phyloP scores from a whole-genome alignment of 2,888 invertebrate genomes.

The Steromphala cineraria region DNA sequence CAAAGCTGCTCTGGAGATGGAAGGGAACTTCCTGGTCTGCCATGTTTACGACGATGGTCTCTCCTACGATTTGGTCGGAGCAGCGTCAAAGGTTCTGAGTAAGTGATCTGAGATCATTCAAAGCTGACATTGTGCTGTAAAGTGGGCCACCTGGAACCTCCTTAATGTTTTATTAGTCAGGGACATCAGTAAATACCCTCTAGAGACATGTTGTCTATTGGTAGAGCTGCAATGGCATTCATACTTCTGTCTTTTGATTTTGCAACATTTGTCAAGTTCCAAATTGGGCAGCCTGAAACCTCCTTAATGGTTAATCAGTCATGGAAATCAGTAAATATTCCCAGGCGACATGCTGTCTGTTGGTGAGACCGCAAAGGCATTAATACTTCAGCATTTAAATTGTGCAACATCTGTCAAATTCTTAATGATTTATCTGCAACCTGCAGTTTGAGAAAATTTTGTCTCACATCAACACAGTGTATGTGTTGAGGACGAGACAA shows the following conservation, averaged over 20 bases:
- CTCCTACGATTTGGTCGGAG: slow-evolving; percentile 93
- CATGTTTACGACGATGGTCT: slow-evolving; percentile 97
- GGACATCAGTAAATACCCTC: too few species aligned
- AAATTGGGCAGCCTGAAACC: too few species aligned
- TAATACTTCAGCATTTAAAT: neutral
- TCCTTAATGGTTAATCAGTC: too few species aligned
- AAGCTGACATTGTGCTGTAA: neutral
- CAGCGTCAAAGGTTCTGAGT: slow-evolving; percentile 94
- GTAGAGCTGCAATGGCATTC: too few species aligned
- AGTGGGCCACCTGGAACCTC: neutral
- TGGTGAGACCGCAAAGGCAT: slow-evolving; percentile 25
- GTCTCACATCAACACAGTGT: slow-evolving; percentile 69
- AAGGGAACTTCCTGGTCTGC: slow-evolving; percentile 94
- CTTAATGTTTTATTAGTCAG: too few species aligned
- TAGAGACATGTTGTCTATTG: too few species aligned
- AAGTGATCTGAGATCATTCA: slow-evolving; percentile 73
- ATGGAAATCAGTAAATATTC: too few species aligned
- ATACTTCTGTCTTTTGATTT: neutral
- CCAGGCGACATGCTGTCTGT: neutral
- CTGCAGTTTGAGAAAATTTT: slow-evolving; percentile 60
- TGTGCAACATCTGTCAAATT: neutral
- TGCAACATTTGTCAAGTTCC: neutral
- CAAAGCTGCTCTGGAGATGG: slow-evolving; percentile 94
- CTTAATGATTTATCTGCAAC: too few species aligned
- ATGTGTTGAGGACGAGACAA: slow-evolving; percentile 57